These are phyloP conservation scores for Corvus moneduloides DNA, from an alignment of 2,113 vertebrate species.

Conservation along the genomic window DNA sequence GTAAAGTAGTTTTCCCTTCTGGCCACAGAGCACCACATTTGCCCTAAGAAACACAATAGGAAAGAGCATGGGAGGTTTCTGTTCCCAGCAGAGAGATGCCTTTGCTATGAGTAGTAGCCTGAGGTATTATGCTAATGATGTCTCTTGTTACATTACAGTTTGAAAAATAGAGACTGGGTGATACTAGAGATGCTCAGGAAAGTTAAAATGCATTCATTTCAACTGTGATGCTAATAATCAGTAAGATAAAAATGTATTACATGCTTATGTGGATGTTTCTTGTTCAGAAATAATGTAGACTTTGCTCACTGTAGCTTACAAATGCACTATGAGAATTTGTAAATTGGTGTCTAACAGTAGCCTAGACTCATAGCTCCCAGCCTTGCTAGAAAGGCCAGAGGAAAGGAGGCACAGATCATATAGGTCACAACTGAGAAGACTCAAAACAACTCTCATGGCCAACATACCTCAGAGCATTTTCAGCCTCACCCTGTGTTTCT, in stretches of 20 bases:
- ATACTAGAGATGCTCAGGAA: neutral
- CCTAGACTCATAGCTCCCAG: neutral
- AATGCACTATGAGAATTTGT: neutral
- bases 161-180: neutral
- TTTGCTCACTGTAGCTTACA: neutral
- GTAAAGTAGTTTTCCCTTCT: neutral
- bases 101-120: neutral
- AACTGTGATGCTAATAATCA: neutral
- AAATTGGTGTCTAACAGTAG: neutral
- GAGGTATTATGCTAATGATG: neutral
- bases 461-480: neutral
- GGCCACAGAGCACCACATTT: neutral
- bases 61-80: neutral
- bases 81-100: neutral
- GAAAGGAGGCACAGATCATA: neutral
- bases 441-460: neutral
- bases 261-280: neutral
- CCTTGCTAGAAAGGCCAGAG: neutral
- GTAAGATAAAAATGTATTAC: neutral
- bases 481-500: neutral
- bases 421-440: neutral
- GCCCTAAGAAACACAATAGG: neutral
- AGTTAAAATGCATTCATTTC: conserved; percentile 6
- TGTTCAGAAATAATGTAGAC: neutral
- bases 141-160: neutral